phyloP scores from a whole-genome alignment of 1,140 invertebrate genomes.

The Papilio aristodemus region DNA sequence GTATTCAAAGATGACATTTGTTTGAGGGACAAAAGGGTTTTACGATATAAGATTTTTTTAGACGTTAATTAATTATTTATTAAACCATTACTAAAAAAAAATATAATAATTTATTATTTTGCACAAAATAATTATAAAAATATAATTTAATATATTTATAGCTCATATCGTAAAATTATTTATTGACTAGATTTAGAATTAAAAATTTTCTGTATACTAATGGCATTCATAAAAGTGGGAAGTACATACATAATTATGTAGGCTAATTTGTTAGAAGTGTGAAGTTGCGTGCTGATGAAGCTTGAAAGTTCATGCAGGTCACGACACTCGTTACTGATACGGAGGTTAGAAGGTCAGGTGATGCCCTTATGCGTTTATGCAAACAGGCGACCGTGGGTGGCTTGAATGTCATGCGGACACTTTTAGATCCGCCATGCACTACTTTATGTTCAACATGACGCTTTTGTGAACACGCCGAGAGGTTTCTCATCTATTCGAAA shows the following conservation, averaged over 20 bases:
- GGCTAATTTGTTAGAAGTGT: constrained; percentile 32
- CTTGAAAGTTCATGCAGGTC: constrained; percentile 35
- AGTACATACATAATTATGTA: too few relatives aligned
- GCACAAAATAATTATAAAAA: too few relatives aligned
- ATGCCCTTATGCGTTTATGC: constrained; percentile 35
- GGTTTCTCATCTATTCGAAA: neutral
- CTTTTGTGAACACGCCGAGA: neutral
- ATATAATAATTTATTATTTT: too few relatives aligned
- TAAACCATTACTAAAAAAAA: too few relatives aligned
- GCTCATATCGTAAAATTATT: too few relatives aligned
- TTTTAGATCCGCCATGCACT: constrained; percentile 31
- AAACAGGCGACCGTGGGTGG: constrained; percentile 32
- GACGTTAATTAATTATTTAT: too few relatives aligned
- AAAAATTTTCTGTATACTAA: neutral
- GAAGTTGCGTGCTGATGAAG: constrained; percentile 38
- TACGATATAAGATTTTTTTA: neutral
- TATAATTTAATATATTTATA: too few relatives aligned
- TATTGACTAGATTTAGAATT: too few relatives aligned
- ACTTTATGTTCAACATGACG: constrained; percentile 19
- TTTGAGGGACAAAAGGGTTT: neutral
- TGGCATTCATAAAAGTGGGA: neutral
- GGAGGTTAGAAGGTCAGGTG: constrained; percentile 38
- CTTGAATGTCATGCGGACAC: constrained; percentile 31
- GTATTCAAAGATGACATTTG: constrained; percentile 35
- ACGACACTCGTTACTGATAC: constrained; percentile 30